Base-by-base conservation (phyloP, 2,113 vertebrate genomes). In the Anthoscopus minutus region DNA sequence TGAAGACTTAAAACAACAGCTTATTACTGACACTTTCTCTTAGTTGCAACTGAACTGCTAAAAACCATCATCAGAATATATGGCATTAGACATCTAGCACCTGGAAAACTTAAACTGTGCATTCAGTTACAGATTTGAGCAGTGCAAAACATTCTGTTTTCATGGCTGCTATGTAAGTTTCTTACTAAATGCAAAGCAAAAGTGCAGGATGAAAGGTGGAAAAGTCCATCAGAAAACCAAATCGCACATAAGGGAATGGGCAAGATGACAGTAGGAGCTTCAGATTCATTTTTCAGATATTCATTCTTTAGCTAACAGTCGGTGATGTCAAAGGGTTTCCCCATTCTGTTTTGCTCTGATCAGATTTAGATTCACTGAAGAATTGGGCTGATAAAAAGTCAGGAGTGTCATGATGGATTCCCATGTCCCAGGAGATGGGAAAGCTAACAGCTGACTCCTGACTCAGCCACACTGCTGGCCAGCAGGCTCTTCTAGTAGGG, bases 251-350 rank as follows among this genome's bases (percentile, higher is more conserved):
- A 86, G 73, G 24, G 40, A 70, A n/a, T 64, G 35, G 60, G 38
- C 84, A 60, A 81, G 65, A n/a, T 71, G 91, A 25, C 80, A 62
- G 56, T 21, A 78, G 33, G 48, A 86, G 37, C 56, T 77, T 92
- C 38, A 83, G 67, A 74, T 56, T 71, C 3, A 12, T 86, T 88
- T 92, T 84, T 84, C 30, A 92, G 47, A 78, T 86, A 51, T 4
- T 93, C 19, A 15, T 81, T 78, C 61, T 86, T 89, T 60, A 74
- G 6, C 64, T 89, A 76, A 51, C 35, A 74, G 51, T 40, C 71
- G 72, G 61, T 96, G 86, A 89, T 94, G 91, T 94, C 95, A 95
- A 86, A 88, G 91, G 94, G 69, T 53, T 97, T 95, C 81, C 92
- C 81, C 11, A 0, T 71, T 87, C 48, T 53, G 21, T 86, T 93